Base-by-base conservation (phyloP, 2,797 vertebrate species). In the Xenopus petersii region DNA sequence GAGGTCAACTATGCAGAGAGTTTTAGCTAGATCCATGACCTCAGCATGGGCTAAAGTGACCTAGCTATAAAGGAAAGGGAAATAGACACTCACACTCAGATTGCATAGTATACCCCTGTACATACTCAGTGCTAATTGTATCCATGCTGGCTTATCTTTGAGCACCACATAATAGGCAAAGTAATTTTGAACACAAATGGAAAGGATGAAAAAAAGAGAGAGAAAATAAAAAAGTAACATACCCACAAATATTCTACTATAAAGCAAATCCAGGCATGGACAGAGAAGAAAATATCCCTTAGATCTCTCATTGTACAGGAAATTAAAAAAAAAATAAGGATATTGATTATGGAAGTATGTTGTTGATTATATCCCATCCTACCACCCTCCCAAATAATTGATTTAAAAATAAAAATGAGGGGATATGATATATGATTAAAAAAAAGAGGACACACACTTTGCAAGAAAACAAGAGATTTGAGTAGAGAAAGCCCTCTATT, bases 341-440 rank as follows among this genome's bases (percentile, higher is more conserved):
- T 78, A 73, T 78, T 73, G 75, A 78, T 78, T 78, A 73, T 73
- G 75, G 65, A 78, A 73, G 73, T 73, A 24, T 51, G 47, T 60
- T 54, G 63, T 12, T 64, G 48, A 73, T 73, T 77, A 48, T 67
- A 36, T 56, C 47, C n/a, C 26, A 7, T 8, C 26, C 36, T 56
- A 61, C 70, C 62, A 5, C 5, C 4, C 36, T 42, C 36, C 26
- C 36, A 42, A 42, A 42, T 4, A 42, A 42, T 4, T 42, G 5
- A 42, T 42, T 42, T 9, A 5, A 42, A 42, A 42, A 1, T 42
- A 6, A 42, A 42, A 42, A 42, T 42, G 5, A 42, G 36, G 36
- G 36, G 36, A 5, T 42, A 42, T 42, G 36, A 42, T 3, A 42
- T 42, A 42, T 5, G 36, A 7, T 42, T 42, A 42, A 42, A 42